Percentiles rank a stretch among this genome's conserved stretches.
phyloP scores from a whole-genome alignment of 1,140 invertebrate species.

The Micrasema longulum region DNA sequence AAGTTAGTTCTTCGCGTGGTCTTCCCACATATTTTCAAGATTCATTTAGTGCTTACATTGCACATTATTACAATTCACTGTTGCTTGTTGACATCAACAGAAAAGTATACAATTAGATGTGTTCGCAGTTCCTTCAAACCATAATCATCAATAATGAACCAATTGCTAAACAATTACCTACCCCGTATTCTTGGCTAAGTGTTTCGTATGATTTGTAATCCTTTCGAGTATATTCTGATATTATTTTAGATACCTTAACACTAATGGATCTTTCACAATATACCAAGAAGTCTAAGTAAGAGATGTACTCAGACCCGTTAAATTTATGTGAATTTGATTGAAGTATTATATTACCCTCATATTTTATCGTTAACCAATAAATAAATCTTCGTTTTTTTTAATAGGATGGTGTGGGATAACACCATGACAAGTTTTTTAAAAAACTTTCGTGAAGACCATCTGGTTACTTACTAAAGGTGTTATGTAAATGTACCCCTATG shows the following conservation, averaged over 20 bases:
- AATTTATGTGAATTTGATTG: slow-evolving; percentile 33
- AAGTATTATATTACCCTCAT: slow-evolving; percentile 14
- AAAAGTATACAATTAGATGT: background rate
- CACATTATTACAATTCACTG: too few species aligned
- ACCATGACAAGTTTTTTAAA: too few species aligned
- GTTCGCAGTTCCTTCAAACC: background rate
- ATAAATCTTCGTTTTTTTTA: background rate
- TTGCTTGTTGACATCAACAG: too few species aligned
- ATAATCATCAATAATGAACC: background rate
- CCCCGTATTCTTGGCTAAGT: background rate
- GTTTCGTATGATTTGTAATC: background rate
- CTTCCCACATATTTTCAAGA: too few species aligned
- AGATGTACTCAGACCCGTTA: slow-evolving; percentile 20
- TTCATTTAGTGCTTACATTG: too few species aligned
- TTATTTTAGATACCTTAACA: background rate
- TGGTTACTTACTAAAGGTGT: too few species aligned
- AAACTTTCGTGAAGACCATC: too few species aligned
- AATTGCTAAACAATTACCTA: background rate
- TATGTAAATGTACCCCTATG: too few species aligned
- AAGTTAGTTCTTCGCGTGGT: too few species aligned
- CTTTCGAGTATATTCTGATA: background rate
- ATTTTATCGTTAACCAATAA: background rate
- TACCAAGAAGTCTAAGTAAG: background rate
- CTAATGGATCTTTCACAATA: background rate
- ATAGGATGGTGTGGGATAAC: slow-evolving; percentile 1